Conservation (phyloP, 2,113 vertebrate species). For the Otis tarda region DNA sequence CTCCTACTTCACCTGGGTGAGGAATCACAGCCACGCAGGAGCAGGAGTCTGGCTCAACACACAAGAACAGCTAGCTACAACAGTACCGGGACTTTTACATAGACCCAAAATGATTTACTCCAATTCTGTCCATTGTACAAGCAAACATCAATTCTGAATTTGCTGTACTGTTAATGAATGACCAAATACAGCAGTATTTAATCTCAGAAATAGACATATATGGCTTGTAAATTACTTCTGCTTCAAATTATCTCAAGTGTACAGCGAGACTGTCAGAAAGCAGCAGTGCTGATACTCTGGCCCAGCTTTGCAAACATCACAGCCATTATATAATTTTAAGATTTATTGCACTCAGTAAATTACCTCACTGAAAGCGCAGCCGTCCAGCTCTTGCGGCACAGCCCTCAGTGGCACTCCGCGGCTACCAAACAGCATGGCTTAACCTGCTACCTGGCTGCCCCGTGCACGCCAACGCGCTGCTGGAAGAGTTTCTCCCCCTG, state of each 20-base stretch:
- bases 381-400: not conserved
- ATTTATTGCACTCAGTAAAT: not conserved
- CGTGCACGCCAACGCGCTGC: rapidly evolving
- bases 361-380: not conserved
- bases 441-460: not conserved
- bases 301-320: not conserved
- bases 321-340: not conserved
- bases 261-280: not conserved
- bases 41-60: not conserved
- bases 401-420: not conserved
- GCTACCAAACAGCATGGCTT: not conserved
- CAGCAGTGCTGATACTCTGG: not conserved
- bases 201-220: not conserved
- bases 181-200: not conserved
- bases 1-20: not conserved
- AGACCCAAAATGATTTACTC: not conserved
- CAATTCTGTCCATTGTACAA: not conserved
- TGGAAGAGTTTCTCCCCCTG: not conserved
- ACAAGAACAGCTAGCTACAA: not conserved
- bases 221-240: not conserved
- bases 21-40: not conserved
- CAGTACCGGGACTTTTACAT: not conserved
- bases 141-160: not conserved
- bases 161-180: not conserved
- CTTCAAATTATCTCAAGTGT: not conserved